These are phyloP conservation scores for Chionoecetes opilio DNA, from an alignment of 1,140 invertebrate genomes.

Conservation along the genomic window DNA sequence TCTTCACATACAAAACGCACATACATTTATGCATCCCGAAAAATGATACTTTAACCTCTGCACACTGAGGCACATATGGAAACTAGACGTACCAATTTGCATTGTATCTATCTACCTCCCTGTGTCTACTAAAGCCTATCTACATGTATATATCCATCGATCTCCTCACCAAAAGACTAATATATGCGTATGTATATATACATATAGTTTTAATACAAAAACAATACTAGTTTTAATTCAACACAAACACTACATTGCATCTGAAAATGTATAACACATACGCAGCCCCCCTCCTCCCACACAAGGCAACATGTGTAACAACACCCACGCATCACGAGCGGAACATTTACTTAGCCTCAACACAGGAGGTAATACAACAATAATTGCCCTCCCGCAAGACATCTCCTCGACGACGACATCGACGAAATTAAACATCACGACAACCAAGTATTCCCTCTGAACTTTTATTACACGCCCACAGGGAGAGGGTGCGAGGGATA, in stretches of 20 bases:
- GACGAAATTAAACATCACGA: conserved; percentile 29
- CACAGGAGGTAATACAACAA: not conserved
- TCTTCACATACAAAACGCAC: not conserved
- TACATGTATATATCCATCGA: no score
- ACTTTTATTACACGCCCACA: not conserved
- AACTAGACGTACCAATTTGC: no score
- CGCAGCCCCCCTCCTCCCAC: no score
- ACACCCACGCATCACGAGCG: not conserved
- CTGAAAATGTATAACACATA: not conserved
- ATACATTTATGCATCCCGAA: no score
- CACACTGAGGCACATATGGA: no score
- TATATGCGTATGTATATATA: not conserved
- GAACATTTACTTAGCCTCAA: not conserved
- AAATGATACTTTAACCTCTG: no score
- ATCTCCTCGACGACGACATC: not conserved
- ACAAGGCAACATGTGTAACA: not conserved
- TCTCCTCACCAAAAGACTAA: no score
- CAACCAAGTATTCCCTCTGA: not conserved
- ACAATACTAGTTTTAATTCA: not conserved
- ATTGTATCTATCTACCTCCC: no score
- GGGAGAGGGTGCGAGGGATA: no score
- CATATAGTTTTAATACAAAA: not conserved
- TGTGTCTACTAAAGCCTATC: no score
- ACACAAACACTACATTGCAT: not conserved
- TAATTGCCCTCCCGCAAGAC: not conserved